A percentile compares a stretch with the other conserved stretches of the same genome.
These are phyloP conservation scores for Zosterops borbonicus DNA, from an alignment of 2,113 vertebrate species.

Conservation along the genomic window DNA sequence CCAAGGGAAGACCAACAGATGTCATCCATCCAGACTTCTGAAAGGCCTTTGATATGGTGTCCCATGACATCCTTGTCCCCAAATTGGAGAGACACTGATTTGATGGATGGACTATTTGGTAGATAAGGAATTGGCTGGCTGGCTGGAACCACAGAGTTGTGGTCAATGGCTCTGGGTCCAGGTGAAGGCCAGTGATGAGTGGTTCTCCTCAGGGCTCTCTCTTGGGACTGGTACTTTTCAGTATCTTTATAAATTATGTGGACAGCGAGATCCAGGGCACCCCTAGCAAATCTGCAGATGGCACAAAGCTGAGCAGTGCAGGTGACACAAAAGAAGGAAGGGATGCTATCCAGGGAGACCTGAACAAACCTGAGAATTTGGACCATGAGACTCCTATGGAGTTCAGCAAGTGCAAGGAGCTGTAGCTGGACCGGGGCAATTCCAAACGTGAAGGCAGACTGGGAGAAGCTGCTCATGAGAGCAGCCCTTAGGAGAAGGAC, in stretches of 20 bases:
- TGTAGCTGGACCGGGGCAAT: background rate
- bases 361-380: background rate
- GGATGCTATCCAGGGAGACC: background rate
- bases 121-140: background rate
- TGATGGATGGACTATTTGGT: fast-evolving
- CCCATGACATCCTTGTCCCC: background rate
- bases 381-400: too few relatives aligned
- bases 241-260: background rate
- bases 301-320: background rate
- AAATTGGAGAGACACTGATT: background rate
- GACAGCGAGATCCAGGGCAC: background rate
- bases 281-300: background rate
- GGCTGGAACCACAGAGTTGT: background rate
- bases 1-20: background rate
- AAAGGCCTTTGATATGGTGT: background rate
- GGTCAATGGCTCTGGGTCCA: background rate
- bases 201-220: background rate
- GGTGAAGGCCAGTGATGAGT: background rate
- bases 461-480: background rate
- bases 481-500: background rate
- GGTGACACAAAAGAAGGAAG: background rate
- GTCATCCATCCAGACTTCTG: background rate
- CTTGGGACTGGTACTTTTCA: background rate
- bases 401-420: background rate
- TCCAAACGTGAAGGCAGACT: background rate